phyloP scores from a whole-genome alignment of 2,888 invertebrate species.

The Watsonalla cultraria region DNA sequence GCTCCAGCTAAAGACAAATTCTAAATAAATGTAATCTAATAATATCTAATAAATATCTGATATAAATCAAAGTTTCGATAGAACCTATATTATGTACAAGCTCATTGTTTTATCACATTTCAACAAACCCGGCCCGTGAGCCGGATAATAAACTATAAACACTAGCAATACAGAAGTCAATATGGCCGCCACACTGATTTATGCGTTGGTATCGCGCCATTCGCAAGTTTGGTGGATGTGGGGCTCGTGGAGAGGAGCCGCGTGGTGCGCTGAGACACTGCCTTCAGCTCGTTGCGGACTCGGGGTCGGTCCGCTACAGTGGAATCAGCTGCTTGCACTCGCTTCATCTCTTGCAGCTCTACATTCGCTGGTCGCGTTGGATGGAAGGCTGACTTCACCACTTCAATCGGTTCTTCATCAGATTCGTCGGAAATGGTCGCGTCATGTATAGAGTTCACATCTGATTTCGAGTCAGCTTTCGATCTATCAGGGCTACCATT shows the following conservation, averaged over 20 bases:
- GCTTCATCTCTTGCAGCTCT: conserved; percentile 74
- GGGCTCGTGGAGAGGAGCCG: conserved; percentile 65
- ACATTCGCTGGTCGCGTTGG: conserved; percentile 81
- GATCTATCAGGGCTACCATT: conserved; percentile 71
- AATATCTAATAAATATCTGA: conserved; percentile 54
- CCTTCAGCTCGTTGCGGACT: conserved; percentile 78
- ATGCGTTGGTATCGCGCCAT: conserved; percentile 73
- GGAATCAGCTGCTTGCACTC: conserved; percentile 79
- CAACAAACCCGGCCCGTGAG: conserved; percentile 40
- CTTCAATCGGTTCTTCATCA: conserved; percentile 86
- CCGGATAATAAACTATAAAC: conserved; percentile 38
- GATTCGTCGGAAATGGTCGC: conserved; percentile 81
- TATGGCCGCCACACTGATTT: conserved; percentile 88
- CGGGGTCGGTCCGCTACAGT: conserved; percentile 74
- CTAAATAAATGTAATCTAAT: conserved; percentile 39
- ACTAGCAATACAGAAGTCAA: conserved; percentile 61
- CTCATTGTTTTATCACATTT: conserved; percentile 77
- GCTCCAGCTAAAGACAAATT: conserved; percentile 28
- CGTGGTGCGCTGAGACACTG: conserved; percentile 76
- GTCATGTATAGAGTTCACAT: conserved; percentile 81
- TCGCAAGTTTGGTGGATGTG: conserved; percentile 79
- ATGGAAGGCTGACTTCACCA: conserved; percentile 86
- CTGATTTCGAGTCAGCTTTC: conserved; percentile 77
- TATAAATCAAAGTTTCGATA: conserved; percentile 46
- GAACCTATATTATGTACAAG: conserved; percentile 71